Conservation (phyloP, 2,797 vertebrate species). For the Coracias cyanogaster region DNA sequence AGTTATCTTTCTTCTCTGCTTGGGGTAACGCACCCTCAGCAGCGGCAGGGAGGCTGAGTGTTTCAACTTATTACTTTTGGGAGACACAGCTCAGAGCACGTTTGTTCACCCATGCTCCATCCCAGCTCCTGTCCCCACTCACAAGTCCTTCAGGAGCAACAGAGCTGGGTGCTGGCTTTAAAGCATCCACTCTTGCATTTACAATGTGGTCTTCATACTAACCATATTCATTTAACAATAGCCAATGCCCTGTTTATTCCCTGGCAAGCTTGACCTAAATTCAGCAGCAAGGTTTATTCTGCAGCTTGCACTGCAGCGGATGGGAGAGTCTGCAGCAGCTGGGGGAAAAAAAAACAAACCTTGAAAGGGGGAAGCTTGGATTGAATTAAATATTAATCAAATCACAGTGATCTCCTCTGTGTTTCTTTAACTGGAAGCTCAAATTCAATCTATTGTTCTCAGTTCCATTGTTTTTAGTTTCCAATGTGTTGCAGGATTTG, state of each 20-base stretch:
- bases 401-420: background rate
- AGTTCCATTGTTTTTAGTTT: background rate
- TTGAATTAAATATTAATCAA: conserved; percentile 22
- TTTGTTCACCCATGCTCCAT: background rate
- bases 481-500: background rate
- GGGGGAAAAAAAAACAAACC: background rate
- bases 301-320: background rate
- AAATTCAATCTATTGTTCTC: conserved; percentile 24
- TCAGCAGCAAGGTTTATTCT: background rate
- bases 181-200: background rate
- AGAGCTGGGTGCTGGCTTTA: background rate
- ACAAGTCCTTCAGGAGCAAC: background rate
- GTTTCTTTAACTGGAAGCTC: conserved; percentile 35
- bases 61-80: background rate
- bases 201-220: background rate
- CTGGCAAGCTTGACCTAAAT: conserved; percentile 54
- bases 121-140: background rate
- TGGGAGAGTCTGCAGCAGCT: background rate
- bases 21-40: background rate
- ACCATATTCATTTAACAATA: background rate
- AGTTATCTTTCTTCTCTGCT: background rate
- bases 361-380: background rate
- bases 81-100: background rate
- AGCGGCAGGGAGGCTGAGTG: background rate
- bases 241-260: background rate